A percentile compares a stretch with the other conserved stretches of the same genome.
phyloP scores from a whole-genome alignment of 2,113 vertebrate species.

The Malaclemys terrapin region DNA sequence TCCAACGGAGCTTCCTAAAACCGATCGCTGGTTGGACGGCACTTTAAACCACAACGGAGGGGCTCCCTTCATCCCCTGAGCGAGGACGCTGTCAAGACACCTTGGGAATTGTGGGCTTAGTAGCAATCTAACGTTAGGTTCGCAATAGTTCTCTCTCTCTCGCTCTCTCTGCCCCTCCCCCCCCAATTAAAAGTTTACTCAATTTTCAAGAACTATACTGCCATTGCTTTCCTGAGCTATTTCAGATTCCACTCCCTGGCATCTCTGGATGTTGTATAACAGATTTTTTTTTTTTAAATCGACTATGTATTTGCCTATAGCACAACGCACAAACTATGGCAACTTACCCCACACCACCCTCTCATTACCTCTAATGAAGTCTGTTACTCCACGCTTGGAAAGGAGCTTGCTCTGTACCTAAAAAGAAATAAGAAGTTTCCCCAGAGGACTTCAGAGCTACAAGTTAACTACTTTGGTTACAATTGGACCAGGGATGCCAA shows the following conservation, averaged over 20 bases:
- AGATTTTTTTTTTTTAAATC: not conserved
- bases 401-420: not conserved
- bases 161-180: not conserved
- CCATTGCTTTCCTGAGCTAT: not conserved
- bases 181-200: not conserved
- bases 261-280: not conserved
- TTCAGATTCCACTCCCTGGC: not conserved
- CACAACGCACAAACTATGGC: not conserved
- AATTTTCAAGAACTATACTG: not conserved
- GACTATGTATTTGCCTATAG: not conserved
- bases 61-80: not conserved
- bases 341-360: not conserved
- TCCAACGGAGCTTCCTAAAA: not conserved
- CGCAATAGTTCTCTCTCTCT: not conserved
- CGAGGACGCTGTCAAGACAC: not conserved
- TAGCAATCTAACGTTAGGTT: not conserved
- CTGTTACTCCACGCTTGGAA: not conserved
- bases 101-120: not conserved
- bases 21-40: not conserved
- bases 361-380: not conserved
- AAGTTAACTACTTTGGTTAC: not conserved
- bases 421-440: not conserved
- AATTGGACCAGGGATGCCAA: constrained; percentile 19
- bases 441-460: not conserved
- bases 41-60: not conserved